Evolutionary conservation across 2,797 vertebrate species (phyloP).

Genomic region (Heterohyrax brucei): DNA sequence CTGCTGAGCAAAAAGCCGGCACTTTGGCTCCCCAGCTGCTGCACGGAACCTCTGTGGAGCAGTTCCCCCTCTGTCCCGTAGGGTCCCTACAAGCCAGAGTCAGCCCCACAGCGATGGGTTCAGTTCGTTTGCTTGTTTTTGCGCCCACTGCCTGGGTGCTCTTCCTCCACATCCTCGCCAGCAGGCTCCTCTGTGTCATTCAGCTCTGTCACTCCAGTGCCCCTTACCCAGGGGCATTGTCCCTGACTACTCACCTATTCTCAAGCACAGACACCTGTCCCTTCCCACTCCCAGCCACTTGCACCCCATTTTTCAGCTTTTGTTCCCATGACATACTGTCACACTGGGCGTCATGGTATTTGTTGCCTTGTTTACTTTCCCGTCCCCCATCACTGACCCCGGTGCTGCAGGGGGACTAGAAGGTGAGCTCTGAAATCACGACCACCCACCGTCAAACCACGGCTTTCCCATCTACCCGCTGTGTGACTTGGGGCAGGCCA

Average conservation of each 20-base stretch:
- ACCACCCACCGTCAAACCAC: neutral
- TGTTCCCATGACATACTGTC: neutral
- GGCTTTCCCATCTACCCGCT: neutral
- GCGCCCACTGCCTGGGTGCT: neutral
- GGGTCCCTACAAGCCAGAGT: too few relatives aligned
- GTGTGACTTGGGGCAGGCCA: neutral
- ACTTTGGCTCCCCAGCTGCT: too few relatives aligned
- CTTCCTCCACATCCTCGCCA: neutral
- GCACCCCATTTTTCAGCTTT: neutral
- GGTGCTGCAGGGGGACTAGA: rapidly evolving
- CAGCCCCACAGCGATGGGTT: too few relatives aligned
- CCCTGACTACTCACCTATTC: neutral
- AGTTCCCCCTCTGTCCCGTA: too few relatives aligned
- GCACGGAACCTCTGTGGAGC: too few relatives aligned
- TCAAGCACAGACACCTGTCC: neutral
- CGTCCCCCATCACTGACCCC: neutral
- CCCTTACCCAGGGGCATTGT: neutral
- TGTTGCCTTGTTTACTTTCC: neutral
- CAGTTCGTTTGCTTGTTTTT: too few relatives aligned
- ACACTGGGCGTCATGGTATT: neutral
- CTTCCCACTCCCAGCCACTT: neutral
- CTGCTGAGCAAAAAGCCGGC: too few relatives aligned
- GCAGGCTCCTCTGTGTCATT: neutral
- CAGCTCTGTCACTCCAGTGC: neutral
- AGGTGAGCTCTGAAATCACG: neutral